A percentile compares a stretch with the other conserved stretches of the same genome.
Evolutionary conservation across 2,113 vertebrate genomes (phyloP).

Genomic region (Nothobranchius kuhntae): DNA sequence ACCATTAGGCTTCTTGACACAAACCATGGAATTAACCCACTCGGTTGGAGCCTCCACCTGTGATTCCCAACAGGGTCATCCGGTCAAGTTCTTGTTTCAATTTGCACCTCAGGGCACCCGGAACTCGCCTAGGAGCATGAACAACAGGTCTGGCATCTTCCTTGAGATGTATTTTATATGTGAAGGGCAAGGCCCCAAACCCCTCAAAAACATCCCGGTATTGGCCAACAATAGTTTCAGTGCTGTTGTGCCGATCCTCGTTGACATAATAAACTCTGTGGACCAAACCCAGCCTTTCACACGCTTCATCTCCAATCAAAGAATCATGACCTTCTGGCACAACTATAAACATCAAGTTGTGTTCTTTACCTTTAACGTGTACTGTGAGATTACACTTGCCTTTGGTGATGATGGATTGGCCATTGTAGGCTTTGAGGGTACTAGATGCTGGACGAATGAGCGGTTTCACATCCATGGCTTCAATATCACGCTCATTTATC

Average conservation of each 20-base stretch:
- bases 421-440: too few relatives aligned
- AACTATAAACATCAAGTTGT: neutral
- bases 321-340: neutral
- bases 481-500: too few relatives aligned
- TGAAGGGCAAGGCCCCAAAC: neutral
- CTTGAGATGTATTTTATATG: neutral
- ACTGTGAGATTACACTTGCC: neutral
- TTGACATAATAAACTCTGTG: neutral
- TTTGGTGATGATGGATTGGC: neutral
- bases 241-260: too few relatives aligned
- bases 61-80: neutral
- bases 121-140: conserved; percentile 1
- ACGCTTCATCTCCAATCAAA: neutral
- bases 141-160: neutral
- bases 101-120: neutral
- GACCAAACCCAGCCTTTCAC: neutral
- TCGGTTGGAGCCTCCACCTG: neutral
- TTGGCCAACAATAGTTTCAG: neutral
- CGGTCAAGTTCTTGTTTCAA: neutral
- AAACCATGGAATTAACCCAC: too few relatives aligned
- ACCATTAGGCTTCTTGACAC: neutral
- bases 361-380: neutral
- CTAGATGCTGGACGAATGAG: too few relatives aligned
- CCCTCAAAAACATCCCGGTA: neutral
- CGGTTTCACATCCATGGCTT: too few relatives aligned